A percentile compares a stretch with the other conserved stretches of the same genome.
phyloP scores from a whole-genome alignment of 2,888 invertebrate genomes.

The Atrina japonica region DNA sequence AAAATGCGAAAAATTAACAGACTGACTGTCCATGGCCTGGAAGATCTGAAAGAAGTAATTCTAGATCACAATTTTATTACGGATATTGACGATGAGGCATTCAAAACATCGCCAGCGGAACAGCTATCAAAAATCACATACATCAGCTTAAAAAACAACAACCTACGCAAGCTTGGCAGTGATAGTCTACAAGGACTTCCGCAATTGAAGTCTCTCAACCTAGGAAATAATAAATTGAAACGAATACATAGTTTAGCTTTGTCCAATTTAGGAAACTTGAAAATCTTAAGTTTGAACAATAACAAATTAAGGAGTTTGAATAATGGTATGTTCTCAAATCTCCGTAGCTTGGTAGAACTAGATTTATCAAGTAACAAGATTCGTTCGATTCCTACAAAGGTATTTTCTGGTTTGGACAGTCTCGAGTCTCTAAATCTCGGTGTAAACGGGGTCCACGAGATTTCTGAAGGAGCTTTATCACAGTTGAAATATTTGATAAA shows the following conservation, averaged over 20 bases:
- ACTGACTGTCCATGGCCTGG: slow-evolving; percentile 59
- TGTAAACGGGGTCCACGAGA: slow-evolving; percentile 55
- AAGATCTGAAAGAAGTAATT: slow-evolving; percentile 60
- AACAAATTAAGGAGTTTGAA: slow-evolving; percentile 55
- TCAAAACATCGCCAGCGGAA: slow-evolving; percentile 57
- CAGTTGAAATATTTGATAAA: slow-evolving; percentile 55
- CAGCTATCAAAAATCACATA: slow-evolving; percentile 64
- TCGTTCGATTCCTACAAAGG: slow-evolving; percentile 49
- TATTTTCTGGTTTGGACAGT: slow-evolving; percentile 58
- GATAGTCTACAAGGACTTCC: slow-evolving; percentile 60
- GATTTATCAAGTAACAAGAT: slow-evolving; percentile 63
- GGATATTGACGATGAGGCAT: slow-evolving; percentile 61
- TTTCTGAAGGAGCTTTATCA: slow-evolving; percentile 55
- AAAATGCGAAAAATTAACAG: slow-evolving; percentile 55
- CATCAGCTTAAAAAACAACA: slow-evolving; percentile 64
- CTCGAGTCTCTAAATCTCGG: slow-evolving; percentile 62
- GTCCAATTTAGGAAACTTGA: slow-evolving; percentile 56
- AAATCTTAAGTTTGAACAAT: slow-evolving; percentile 57
- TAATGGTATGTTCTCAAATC: slow-evolving; percentile 59
- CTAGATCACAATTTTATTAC: slow-evolving; percentile 64
- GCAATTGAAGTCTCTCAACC: slow-evolving; percentile 64
- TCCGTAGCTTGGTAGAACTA: slow-evolving; percentile 55
- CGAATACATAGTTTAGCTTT: slow-evolving; percentile 59
- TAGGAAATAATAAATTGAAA: slow-evolving; percentile 64
- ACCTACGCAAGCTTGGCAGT: slow-evolving; percentile 51